Evolutionary conservation across 2,888 invertebrate species (phyloP).

Genomic region (Liopterus haemorrhoidalis): DNA sequence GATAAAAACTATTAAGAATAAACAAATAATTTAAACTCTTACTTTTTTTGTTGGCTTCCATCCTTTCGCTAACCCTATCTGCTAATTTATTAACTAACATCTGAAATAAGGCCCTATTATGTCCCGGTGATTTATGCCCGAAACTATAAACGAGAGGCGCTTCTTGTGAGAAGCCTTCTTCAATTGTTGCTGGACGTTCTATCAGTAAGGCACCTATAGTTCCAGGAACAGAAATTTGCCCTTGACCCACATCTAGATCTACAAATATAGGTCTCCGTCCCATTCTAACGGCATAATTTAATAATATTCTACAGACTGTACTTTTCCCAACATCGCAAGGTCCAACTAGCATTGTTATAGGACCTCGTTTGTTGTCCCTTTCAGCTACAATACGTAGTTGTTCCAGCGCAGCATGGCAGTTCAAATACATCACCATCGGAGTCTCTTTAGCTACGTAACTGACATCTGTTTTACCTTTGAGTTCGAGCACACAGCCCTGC

Average conservation of each 20-base stretch:
- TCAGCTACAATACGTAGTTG: slow-evolving; percentile 80
- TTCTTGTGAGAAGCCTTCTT: slow-evolving; percentile 91
- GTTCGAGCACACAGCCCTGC: slow-evolving; percentile 85
- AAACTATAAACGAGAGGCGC: slow-evolving; percentile 92
- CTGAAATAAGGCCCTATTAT: slow-evolving; percentile 79
- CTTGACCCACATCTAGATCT: slow-evolving; percentile 94
- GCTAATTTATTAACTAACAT: slow-evolving; percentile 78
- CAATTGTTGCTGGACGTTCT: slow-evolving; percentile 87
- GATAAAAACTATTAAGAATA: slow-evolving; percentile 7
- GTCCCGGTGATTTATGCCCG: slow-evolving; percentile 73
- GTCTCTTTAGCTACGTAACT: slow-evolving; percentile 94
- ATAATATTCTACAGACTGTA: slow-evolving; percentile 76
- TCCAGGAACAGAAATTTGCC: slow-evolving; percentile 85
- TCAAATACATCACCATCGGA: slow-evolving; percentile 92
- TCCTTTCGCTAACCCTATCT: slow-evolving; percentile 74
- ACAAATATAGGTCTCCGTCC: slow-evolving; percentile 85
- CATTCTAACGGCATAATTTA: slow-evolving; percentile 93
- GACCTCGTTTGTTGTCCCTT: slow-evolving; percentile 65
- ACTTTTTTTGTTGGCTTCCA: slow-evolving; percentile 85
- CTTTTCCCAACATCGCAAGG: slow-evolving; percentile 96
- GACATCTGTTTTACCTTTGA: slow-evolving; percentile 85
- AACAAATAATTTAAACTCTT: slow-evolving; percentile 29
- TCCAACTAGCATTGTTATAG: slow-evolving; percentile 85
- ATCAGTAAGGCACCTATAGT: slow-evolving; percentile 83
- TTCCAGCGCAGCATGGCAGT: slow-evolving; percentile 92